Base-by-base conservation (phyloP, 2,888 invertebrate species). In the Theodoxus fluviatilis region DNA sequence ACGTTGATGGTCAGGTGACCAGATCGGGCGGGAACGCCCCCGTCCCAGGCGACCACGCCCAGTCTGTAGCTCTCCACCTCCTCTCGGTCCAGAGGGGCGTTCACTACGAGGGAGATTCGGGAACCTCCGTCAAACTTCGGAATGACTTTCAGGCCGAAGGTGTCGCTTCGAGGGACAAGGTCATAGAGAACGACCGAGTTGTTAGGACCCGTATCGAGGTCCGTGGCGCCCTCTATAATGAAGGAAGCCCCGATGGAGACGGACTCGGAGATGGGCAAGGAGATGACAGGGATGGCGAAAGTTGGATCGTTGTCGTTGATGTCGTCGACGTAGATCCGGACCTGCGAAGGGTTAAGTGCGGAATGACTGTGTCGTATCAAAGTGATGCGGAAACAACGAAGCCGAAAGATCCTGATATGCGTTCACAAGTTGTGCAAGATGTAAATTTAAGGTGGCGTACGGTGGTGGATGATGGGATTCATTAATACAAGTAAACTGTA, bases 261-360 rank as follows among this genome's bases (percentile, higher is more conserved):
- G 6, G 77, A 75, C 68, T 83, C 83, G 1, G 81, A 79, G 38
- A 83, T 78, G 2, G 76, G 71, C 6, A 83, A 47, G 64, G 72
- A 65, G 6, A 78, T 70, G n/a, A 71, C 71, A 28, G 76, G 69
- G 28, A 67, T 67, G 2, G 76, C 71, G 73, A 84, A 85, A 28
- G 68, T 69, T 7, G 85, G 85, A 28, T 78, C 66, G 75, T 85
- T 80, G 69, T 85, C 85, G 73, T 85, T 85, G 15, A 82, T 76
- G 73, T 85, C 85, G 31, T 79, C 72, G n/a, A 85, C 73, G 63
- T 76, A 76, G n/a, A 85, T 73, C 22, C 77, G 77, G n/a, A n/a
- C n/a, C n/a, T n/a, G n/a, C n/a, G n/a, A n/a, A n/a, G n/a, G n/a
- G n/a, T n/a, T n/a, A n/a, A n/a, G n/a, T n/a, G n/a, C n/a, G n/a